These are phyloP conservation scores for Daktulosphaira vitifoliae DNA, from an alignment of 1,140 invertebrate genomes.

Conservation along the genomic window DNA sequence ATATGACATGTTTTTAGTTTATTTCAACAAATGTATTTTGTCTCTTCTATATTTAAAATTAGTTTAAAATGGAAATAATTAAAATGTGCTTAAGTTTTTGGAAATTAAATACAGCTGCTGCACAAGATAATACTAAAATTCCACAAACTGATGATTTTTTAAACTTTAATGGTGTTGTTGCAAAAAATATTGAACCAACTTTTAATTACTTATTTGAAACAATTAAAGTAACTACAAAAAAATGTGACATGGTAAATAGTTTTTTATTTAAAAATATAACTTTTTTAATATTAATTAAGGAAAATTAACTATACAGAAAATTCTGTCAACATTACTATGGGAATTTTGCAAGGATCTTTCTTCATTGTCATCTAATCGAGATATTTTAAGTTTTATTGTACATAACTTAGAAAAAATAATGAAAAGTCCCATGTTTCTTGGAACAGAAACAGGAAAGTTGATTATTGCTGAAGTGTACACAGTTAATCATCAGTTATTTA, in stretches of 20 bases:
- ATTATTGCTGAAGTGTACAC: slow-evolving; percentile 3
- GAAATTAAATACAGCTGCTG: neutral
- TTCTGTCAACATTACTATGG: neutral
- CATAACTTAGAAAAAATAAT: neutral
- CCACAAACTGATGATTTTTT: neutral
- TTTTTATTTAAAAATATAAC: too few relatives aligned
- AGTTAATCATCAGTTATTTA: slow-evolving; percentile 9
- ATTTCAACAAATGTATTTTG: neutral
- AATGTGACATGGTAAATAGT: slow-evolving; percentile 11
- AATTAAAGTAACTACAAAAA: slow-evolving; percentile 12
- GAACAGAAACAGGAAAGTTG: slow-evolving; percentile 5
- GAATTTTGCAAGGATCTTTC: neutral
- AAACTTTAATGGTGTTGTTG: neutral
- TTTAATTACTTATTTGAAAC: slow-evolving; percentile 6
- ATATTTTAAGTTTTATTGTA: neutral
- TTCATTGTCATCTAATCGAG: neutral
- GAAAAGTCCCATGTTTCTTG: neutral
- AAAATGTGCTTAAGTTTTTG: slow-evolving; percentile 11
- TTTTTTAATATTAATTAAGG: neutral
- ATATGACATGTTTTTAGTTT: too few relatives aligned
- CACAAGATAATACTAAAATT: neutral
- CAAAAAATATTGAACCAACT: neutral
- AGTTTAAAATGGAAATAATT: slow-evolving; percentile 15
- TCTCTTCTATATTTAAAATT: neutral
- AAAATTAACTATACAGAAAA: slow-evolving; percentile 9